Conservation (phyloP, 2,797 vertebrate species). For the Darevskia nairensis region DNA sequence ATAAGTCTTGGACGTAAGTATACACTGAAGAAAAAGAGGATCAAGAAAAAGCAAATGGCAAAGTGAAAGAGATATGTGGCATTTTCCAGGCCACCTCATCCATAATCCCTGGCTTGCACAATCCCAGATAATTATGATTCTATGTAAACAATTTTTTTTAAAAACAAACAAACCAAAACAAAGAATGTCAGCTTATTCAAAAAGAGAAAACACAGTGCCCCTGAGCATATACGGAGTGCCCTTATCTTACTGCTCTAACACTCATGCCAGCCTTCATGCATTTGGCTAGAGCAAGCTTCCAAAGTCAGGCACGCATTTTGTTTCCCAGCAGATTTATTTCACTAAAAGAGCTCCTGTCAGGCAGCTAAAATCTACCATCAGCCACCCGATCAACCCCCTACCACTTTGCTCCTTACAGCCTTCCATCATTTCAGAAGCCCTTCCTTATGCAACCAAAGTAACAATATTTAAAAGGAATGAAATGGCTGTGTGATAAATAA, state of each 20-base stretch:
- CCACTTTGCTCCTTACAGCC: neutral
- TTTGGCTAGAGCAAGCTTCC: neutral
- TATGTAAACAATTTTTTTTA: neutral
- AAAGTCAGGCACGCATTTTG: neutral
- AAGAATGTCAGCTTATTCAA: neutral
- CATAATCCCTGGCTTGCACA: no score
- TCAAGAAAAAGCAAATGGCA: no score
- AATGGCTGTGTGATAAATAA: conserved; percentile 49
- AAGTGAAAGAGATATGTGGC: no score
- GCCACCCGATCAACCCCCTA: neutral
- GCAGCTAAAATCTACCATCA: neutral
- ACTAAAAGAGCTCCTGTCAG: neutral
- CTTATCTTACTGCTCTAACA: neutral
- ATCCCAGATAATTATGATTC: neutral
- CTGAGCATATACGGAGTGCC: neutral
- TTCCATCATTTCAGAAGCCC: neutral
- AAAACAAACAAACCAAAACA: neutral
- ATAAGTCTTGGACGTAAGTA: no score
- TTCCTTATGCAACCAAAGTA: conserved; percentile 29
- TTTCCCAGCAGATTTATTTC: neutral
- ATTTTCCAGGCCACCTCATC: no score
- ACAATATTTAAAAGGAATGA: conserved; percentile 54
- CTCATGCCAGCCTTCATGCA: no score
- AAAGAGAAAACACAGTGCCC: neutral
- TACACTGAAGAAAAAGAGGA: no score